Base-by-base conservation (phyloP, 2,888 invertebrate genomes). In the Drosophila rellima region DNA sequence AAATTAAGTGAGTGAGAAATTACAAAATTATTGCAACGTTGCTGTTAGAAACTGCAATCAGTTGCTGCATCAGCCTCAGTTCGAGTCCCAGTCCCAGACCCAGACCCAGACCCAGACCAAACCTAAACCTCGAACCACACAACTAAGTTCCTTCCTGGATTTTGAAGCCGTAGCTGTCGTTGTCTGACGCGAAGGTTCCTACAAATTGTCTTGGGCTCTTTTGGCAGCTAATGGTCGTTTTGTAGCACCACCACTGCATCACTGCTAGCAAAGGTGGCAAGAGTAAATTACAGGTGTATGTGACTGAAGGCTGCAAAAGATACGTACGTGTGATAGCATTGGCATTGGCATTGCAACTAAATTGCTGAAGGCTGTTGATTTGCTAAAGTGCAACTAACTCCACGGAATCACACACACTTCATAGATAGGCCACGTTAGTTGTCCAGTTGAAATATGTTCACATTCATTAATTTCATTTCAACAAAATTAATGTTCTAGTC, bases 1-100 rank as follows among this genome's bases (percentile, higher is more conserved):
- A 80, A 85, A 89, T 89, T 89, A 89, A 89, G 80, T 89, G 85
- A 89, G 88, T 89, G 89, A 89, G 87, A 89, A 89, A 89, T 89
- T 89, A 89, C 88, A 83, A 83, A 83, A 83, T 83, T 83, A 83
- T 86, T 82, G 81, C 83, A 78, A 54, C 72, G 75, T 70, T 82
- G 85, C 82, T 82, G 80, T 80, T 83, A 78, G 78, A 82, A 83
- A 78, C 78, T 74, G 83, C 83, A 86, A 83, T 83, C 86, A 85
- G 86, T 83, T 80, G 86, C 78, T 78, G 82, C 82, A 82, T 80
- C 82, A 82, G 65, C 63, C 47, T n/a, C 55, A 40, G 15, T 18
- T 33, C 26, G 51, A 64, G 40, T 23, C 50, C 23, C n/a, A 20
- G 54, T 52, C 48, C 13, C 62, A 37, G 35, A 20, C 35, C 17